Evolutionary conservation across 2,888 invertebrate genomes (phyloP), one percentile per base, ranked within the genome.

Genomic region (Hypselothyrea guttata): DNA sequence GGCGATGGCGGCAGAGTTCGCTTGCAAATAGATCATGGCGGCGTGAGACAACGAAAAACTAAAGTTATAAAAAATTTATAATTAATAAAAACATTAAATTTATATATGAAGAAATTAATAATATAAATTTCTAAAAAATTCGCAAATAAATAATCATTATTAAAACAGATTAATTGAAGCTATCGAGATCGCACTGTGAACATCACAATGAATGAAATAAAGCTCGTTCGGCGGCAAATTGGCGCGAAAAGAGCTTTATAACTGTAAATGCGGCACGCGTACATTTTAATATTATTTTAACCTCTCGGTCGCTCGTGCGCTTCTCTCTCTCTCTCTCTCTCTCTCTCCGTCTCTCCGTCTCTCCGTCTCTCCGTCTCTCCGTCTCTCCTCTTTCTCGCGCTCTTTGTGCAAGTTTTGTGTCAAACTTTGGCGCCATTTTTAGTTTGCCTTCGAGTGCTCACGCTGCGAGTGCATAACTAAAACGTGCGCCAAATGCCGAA

Each of bases 341-440:
- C 38, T 18, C 38, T 38, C 13, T 15, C 12, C 13, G 4, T n/a
- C 33, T 33, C 33, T 12, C 34, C 13, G 1, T 1, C 34, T 34
- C 47, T 31, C 49, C 40, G 59, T 55, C 66, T 46, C 38, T 15
- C 30, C n/a, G 49, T 40, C 58, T 30, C 12, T 35, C 27, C 9
- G 38, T 8, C 31, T 12, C 18, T 9, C 61, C 46, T 41, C 15
- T 13, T 47, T 18, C 8, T 33, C 15, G 11, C 34, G 38, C 60
- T 59, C 57, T 22, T 41, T 12, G 38, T 55, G 45, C 54, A 56
- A 71, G 52, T 71, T 53, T 37, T 71, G 51, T 55, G 55, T 56
- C 54, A 73, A 82, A 81, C 84, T 79, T 79, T 86, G 86, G 86
- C 85, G 85, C 85, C 86, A 86, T 84, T 86, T 86, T 86, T 77